Percentiles rank a stretch among this genome's conserved stretches.
Evolutionary conservation across 2,797 vertebrate species (phyloP).

Genomic region (Intellagama lesueurii): DNA sequence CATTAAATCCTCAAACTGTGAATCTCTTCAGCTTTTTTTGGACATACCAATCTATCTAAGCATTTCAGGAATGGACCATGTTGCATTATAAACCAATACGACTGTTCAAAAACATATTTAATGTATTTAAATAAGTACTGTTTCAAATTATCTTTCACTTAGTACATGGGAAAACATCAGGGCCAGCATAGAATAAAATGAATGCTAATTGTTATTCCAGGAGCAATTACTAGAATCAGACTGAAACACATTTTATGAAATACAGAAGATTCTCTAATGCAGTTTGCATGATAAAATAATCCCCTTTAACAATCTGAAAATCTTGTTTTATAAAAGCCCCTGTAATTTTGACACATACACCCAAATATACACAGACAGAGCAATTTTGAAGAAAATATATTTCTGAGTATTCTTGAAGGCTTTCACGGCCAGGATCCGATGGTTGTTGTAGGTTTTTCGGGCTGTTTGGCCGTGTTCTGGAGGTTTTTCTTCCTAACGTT

Average conservation of each 20-base stretch:
- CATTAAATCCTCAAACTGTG: conserved; percentile 9
- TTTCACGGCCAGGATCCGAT: too few relatives aligned
- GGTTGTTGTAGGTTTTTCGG: too few relatives aligned
- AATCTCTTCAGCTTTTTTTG: neutral
- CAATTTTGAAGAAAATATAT: too few relatives aligned
- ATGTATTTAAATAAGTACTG: conserved; percentile 55
- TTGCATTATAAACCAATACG: conserved; percentile 30
- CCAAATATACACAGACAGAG: too few relatives aligned
- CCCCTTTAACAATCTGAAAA: conserved; percentile 40
- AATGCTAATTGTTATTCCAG: conserved; percentile 59
- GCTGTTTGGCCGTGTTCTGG: too few relatives aligned
- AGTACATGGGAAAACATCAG: conserved; percentile 51
- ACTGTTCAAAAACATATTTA: conserved; percentile 52
- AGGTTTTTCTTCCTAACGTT: too few relatives aligned
- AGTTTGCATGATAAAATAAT: conserved; percentile 52
- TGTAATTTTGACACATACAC: conserved; percentile 15
- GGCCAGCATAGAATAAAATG: conserved; percentile 38
- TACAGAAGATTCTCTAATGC: conserved; percentile 56
- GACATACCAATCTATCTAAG: conserved; percentile 13
- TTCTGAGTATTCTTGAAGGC: too few relatives aligned
- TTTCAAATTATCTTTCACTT: conserved; percentile 59
- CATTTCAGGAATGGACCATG: conserved; percentile 8
- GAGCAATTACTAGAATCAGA: conserved; percentile 54
- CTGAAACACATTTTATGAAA: conserved; percentile 57
- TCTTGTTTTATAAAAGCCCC: conserved; percentile 25